Conservation (phyloP, 2,797 vertebrate species). For the Cottoperca gobio region DNA sequence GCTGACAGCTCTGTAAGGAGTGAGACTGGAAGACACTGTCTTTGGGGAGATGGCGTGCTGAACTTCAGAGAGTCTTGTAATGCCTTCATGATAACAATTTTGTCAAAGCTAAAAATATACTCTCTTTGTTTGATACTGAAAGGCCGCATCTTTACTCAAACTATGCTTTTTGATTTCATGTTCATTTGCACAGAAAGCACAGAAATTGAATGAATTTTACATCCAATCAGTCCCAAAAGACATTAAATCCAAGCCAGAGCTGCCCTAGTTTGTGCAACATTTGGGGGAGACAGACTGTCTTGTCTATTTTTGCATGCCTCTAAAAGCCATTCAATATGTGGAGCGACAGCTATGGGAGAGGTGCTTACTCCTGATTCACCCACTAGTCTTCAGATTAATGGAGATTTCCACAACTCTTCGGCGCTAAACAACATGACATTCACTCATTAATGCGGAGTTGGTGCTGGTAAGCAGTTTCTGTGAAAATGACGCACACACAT, state of each 20-base stretch:
- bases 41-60: slow-evolving; percentile 1
- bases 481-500: slow-evolving; percentile 42
- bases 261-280: slow-evolving; percentile 72
- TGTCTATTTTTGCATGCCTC: slow-evolving; percentile 69
- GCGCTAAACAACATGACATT: slow-evolving; percentile 24
- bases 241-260: slow-evolving; percentile 40
- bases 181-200: not conserved
- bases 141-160: not conserved
- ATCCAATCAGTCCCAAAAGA: slow-evolving; percentile 32
- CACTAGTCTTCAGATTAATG: slow-evolving; percentile 41
- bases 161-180: slow-evolving; percentile 3
- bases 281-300: slow-evolving; percentile 59
- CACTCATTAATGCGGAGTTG: slow-evolving; percentile 32
- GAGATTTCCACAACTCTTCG: slow-evolving; percentile 40
- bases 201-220: slow-evolving; percentile 1
- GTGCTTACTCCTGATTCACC: slow-evolving; percentile 47
- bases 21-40: slow-evolving; percentile 15
- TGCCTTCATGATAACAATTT: not conserved
- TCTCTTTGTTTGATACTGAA: not conserved
- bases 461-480: slow-evolving; percentile 40
- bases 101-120: not conserved
- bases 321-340: slow-evolving; percentile 51
- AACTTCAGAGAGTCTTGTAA: slow-evolving; percentile 4
- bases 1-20: slow-evolving; percentile 41
- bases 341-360: slow-evolving; percentile 67